These are phyloP conservation scores for Toxotes chatareus DNA, from an alignment of 2,113 vertebrate species.

Conservation along the genomic window DNA sequence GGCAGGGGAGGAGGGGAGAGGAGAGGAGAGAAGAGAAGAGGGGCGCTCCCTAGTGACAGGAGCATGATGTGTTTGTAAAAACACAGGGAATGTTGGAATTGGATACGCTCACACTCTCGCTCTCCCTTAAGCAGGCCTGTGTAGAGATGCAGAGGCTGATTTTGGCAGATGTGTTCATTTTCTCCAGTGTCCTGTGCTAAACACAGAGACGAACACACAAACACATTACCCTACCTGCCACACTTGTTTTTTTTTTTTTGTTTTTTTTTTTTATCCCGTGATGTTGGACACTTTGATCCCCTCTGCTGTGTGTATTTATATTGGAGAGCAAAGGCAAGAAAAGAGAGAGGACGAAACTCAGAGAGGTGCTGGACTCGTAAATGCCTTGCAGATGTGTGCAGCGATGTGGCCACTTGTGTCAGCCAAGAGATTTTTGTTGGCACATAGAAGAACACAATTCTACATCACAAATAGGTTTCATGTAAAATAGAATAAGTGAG, in stretches of 20 bases:
- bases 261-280: neutral
- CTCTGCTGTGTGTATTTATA: slow-evolving; percentile 38
- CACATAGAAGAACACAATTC: slow-evolving; percentile 31
- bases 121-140: slow-evolving; percentile 36
- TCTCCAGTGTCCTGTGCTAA: slow-evolving; percentile 31
- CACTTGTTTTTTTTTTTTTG: slow-evolving; percentile 13
- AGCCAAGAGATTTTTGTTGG: slow-evolving; percentile 62
- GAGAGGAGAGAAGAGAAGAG: neutral
- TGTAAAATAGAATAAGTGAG: neutral
- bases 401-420: slow-evolving; percentile 49
- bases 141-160: slow-evolving; percentile 58
- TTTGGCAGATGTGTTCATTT: slow-evolving; percentile 66
- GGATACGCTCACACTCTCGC: slow-evolving; percentile 40
- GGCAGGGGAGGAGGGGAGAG: slow-evolving; percentile 9
- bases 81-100: slow-evolving; percentile 66
- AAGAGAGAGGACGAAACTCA: slow-evolving; percentile 37
- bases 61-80: slow-evolving; percentile 72
- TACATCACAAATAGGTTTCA: slow-evolving; percentile 30
- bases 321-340: slow-evolving; percentile 49
- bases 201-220: slow-evolving; percentile 43
- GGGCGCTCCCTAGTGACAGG: slow-evolving; percentile 51
- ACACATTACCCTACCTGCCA: slow-evolving; percentile 57
- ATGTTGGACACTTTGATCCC: slow-evolving; percentile 43
- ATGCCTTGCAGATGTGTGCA: slow-evolving; percentile 78
- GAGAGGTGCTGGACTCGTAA: slow-evolving; percentile 57